phyloP scores from a whole-genome alignment of 2,797 vertebrate species.

The Semotilus atromaculatus region DNA sequence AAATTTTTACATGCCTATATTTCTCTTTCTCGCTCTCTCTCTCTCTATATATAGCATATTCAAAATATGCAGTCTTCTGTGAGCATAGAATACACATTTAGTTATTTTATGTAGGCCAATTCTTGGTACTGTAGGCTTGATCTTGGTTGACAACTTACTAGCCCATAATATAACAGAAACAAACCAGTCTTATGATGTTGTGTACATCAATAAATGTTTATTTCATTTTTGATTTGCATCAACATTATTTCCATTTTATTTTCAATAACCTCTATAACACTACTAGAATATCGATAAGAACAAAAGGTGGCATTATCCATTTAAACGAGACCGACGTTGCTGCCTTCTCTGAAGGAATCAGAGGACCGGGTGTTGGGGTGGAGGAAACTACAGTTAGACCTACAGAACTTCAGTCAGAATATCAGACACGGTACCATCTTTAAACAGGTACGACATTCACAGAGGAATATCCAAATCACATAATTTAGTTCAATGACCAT shows the following conservation, averaged over 20 bases:
- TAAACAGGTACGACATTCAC: slow-evolving; percentile 84
- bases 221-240: slow-evolving; percentile 83
- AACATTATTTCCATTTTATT: slow-evolving; percentile 78
- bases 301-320: slow-evolving; percentile 81
- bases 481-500: slow-evolving; percentile 63
- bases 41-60: neutral
- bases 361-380: slow-evolving; percentile 62
- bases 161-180: slow-evolving; percentile 30
- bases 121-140: neutral
- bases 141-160: neutral
- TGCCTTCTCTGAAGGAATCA: slow-evolving; percentile 76
- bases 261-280: slow-evolving; percentile 80
- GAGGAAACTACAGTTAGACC: slow-evolving; percentile 51
- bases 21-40: too few species aligned
- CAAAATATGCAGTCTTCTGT: neutral
- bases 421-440: slow-evolving; percentile 82
- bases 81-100: neutral
- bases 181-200: slow-evolving; percentile 46
- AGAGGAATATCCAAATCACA: slow-evolving; percentile 74
- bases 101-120: neutral
- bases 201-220: slow-evolving; percentile 86
- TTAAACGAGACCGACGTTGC: slow-evolving; percentile 79
- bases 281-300: slow-evolving; percentile 83
- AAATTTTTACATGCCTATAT: too few species aligned
- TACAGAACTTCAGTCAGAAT: slow-evolving; percentile 72